Evolutionary conservation across 2,888 invertebrate species (phyloP), one percentile per base, ranked within the genome.

Genomic region (Horisme vitalbata): DNA sequence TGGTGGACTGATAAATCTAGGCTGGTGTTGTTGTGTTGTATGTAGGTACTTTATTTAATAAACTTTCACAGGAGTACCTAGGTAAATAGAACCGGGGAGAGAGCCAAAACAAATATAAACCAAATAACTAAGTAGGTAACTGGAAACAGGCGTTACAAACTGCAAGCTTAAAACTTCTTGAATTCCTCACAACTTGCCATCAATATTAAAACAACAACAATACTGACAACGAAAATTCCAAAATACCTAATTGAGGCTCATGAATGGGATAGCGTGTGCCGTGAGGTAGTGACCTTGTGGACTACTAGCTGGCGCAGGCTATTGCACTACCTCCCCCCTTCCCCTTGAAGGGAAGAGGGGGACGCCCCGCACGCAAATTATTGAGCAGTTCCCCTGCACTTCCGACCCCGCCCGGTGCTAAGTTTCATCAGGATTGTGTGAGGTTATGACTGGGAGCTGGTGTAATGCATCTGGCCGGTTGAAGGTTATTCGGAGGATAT

Each of bases 201-300:
- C n/a, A n/a, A n/a, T n/a, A n/a, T n/a, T n/a, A n/a, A n/a, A n/a
- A n/a, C n/a, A n/a, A n/a, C n/a, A n/a, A n/a, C n/a, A n/a, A n/a
- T n/a, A n/a, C n/a, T n/a, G n/a, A n/a, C 18, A 18, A 41, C 45
- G 26, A 45, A 39, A 68, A 65, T 73, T 68, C 63, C 59, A 73
- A 75, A 75, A 68, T 69, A 69, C 62, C 65, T 74, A 75, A 74
- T 76, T 73, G 68, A 65, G 57, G 68, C 63, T 69, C 75, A 82
- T 83, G 83, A 83, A 83, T 83, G 83, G 65, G 68, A 45, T 50
- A 47, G 55, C 45, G 57, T 45, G 53, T 70, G 70, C 67, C 73
- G 74, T 78, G 78, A 77, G 83, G 72, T 83, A 83, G 78, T 83
- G 83, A 84, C 83, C 83, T 83, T 83, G 83, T 68, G 67, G 69